Conservation (phyloP, 37 sponge, comb jelly and placozoan species). For the Chondrosia reniformis region DNA sequence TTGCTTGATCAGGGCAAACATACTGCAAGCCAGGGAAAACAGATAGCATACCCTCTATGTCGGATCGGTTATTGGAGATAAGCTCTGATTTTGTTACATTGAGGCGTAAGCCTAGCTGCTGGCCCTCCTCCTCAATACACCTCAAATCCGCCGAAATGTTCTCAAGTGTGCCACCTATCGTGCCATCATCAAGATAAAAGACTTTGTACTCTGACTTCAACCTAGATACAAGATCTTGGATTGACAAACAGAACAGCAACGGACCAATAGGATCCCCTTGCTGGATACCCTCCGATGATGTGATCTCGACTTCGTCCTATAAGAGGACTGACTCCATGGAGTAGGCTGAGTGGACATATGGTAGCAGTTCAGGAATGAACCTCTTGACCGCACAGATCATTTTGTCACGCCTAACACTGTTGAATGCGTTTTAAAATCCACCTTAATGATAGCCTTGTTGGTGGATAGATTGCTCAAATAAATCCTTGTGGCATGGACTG, state of each 20-base stretch:
- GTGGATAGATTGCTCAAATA: background rate
- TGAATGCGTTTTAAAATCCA: background rate
- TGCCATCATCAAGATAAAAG: constrained; percentile 26
- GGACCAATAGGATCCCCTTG: constrained; percentile 8
- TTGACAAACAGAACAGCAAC: background rate
- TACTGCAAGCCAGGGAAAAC: too few relatives aligned
- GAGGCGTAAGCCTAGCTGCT: constrained; percentile 23
- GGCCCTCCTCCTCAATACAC: background rate
- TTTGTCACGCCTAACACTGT: background rate
- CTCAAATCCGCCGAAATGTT: constrained; percentile 8
- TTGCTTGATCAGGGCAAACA: too few relatives aligned
- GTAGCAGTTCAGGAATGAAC: constrained; percentile 10
- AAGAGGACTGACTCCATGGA: background rate
- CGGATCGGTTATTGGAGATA: constrained; percentile 2
- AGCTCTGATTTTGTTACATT: constrained; percentile 30
- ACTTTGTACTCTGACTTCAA: constrained; percentile 30
- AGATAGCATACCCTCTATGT: background rate
- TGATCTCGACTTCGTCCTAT: background rate
- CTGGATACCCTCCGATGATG: background rate
- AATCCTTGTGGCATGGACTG: too few relatives aligned
- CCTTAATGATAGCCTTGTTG: background rate
- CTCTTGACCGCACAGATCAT: background rate
- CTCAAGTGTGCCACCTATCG: constrained; percentile 29
- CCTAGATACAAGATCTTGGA: background rate
- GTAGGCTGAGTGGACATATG: too few relatives aligned